A percentile compares a stretch with the other conserved stretches of the same genome.
phyloP scores from a whole-genome alignment of 2,888 invertebrate species.

The Leptopilina syphax region DNA sequence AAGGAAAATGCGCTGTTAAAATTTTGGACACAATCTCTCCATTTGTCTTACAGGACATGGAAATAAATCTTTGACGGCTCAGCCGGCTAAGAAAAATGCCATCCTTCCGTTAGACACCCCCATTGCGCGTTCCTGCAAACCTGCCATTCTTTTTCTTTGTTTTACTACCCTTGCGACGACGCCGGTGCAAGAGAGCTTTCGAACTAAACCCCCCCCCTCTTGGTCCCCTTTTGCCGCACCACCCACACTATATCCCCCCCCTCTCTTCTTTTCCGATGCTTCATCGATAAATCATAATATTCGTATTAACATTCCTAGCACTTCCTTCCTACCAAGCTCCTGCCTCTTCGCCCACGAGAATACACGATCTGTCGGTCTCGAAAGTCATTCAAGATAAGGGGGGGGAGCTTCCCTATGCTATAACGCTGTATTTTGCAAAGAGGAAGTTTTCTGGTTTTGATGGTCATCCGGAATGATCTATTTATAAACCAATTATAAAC shows the following conservation, averaged over 20 bases:
- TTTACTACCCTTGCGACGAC: conserved; percentile 59
- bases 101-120: conserved; percentile 72
- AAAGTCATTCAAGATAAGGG: neutral
- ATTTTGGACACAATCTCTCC: conserved; percentile 89
- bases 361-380: conserved; percentile 61
- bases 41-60: conserved; percentile 87
- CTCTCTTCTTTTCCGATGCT: conserved; percentile 62
- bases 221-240: too few relatives aligned
- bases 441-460: neutral
- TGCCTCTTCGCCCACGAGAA: conserved; percentile 55
- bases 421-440: neutral
- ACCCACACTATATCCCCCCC: too few relatives aligned
- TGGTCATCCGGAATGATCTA: neutral
- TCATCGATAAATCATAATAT: conserved; percentile 74
- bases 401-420: neutral
- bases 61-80: conserved; percentile 82
- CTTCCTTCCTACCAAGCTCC: conserved; percentile 65
- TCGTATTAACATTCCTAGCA: conserved; percentile 75
- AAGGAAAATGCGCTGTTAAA: conserved; percentile 85
- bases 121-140: conserved; percentile 52
- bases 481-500: too few relatives aligned
- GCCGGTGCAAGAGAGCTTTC: conserved; percentile 47
- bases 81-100: conserved; percentile 80
- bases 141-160: conserved; percentile 67
- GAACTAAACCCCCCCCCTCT: conserved; percentile 49